These are phyloP conservation scores for Sphecodes monilicornis DNA, from an alignment of 2,888 invertebrate genomes.

Conservation along the genomic window DNA sequence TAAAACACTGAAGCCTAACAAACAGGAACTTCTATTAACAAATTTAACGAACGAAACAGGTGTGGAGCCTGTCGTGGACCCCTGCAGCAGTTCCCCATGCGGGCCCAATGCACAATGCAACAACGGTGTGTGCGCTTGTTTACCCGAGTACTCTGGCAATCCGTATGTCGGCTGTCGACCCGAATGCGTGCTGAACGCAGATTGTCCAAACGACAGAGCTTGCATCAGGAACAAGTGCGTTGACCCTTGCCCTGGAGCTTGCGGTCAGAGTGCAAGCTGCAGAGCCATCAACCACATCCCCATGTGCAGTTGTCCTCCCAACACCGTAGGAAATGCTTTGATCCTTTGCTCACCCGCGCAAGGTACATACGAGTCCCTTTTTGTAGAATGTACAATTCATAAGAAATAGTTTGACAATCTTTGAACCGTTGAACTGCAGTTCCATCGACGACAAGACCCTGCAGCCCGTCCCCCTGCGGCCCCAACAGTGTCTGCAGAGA, in stretches of 20 bases:
- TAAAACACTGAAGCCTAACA: background rate
- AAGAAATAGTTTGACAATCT: background rate
- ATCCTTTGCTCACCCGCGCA: conserved; percentile 86
- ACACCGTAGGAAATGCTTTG: conserved; percentile 90
- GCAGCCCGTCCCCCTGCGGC: conserved; percentile 92
- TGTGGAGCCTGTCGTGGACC: conserved; percentile 80
- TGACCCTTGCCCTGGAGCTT: conserved; percentile 89
- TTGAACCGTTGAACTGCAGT: conserved; percentile 69
- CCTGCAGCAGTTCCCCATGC: conserved; percentile 90
- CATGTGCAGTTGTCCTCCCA: conserved; percentile 87
- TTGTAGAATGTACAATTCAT: too few relatives aligned
- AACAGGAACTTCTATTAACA: background rate
- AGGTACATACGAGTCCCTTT: conserved; percentile 79
- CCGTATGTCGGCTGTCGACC: conserved; percentile 85
- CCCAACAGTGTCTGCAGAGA: conserved; percentile 90
- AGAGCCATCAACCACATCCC: conserved; percentile 88
- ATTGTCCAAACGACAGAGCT: conserved; percentile 83
- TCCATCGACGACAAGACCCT: conserved; percentile 87
- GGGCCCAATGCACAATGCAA: conserved; percentile 88
- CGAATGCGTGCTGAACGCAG: conserved; percentile 83
- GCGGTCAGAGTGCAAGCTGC: conserved; percentile 90
- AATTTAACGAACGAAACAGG: background rate
- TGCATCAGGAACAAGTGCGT: conserved; percentile 84
- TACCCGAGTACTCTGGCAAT: conserved; percentile 87
- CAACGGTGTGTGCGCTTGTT: conserved; percentile 87